Evolutionary conservation across 2,888 invertebrate species (phyloP).

Genomic region (Hydrotaea cyrtoneurina): DNA sequence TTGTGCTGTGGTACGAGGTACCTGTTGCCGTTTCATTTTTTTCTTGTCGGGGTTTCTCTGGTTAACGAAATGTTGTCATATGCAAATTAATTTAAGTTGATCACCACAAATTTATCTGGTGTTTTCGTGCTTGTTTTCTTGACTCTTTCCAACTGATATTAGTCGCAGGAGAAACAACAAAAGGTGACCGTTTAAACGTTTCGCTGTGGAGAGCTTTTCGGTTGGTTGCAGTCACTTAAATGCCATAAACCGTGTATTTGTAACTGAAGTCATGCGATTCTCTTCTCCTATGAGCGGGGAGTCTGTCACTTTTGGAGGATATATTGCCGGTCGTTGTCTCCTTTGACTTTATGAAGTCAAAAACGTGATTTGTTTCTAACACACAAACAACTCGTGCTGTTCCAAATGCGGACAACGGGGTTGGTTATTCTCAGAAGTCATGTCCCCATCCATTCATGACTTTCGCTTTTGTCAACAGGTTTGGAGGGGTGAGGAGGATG

Average conservation of each 20-base stretch:
- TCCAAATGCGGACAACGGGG: slow-evolving; percentile 35
- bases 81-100: slow-evolving; percentile 67
- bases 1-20: slow-evolving; percentile 52
- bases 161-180: not conserved
- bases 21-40: slow-evolving; percentile 60
- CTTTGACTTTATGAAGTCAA: slow-evolving; percentile 54
- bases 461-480: slow-evolving; percentile 64
- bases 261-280: slow-evolving; percentile 62
- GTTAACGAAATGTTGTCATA: slow-evolving; percentile 64
- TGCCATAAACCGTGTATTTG: slow-evolving; percentile 46
- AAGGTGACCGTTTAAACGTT: slow-evolving; percentile 51
- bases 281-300: not conserved
- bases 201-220: not conserved
- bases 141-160: not conserved
- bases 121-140: slow-evolving; percentile 54
- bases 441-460: slow-evolving; percentile 47
- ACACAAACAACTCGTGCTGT: slow-evolving; percentile 54
- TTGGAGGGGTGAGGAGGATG: slow-evolving; percentile 1
- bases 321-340: slow-evolving; percentile 55
- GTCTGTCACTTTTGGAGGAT: slow-evolving; percentile 36
- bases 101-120: slow-evolving; percentile 65
- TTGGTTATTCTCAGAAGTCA: slow-evolving; percentile 25
- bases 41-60: slow-evolving; percentile 14
- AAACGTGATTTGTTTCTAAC: slow-evolving; percentile 64
- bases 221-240: slow-evolving; percentile 40